Conservation (phyloP, 2,797 vertebrate genomes). For the Manis pentadactyla region DNA sequence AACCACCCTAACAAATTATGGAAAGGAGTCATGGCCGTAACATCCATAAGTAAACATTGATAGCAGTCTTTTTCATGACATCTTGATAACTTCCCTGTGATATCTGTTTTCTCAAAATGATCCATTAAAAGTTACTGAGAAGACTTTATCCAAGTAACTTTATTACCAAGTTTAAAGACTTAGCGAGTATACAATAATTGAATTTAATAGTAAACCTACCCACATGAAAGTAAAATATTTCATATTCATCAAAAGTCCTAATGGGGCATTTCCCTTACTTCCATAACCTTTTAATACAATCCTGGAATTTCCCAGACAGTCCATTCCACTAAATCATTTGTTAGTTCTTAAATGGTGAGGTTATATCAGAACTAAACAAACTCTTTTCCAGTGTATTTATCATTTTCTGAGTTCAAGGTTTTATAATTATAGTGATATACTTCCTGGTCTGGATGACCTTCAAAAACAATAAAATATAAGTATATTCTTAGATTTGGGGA, state of each 20-base stretch:
- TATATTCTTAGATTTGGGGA: not conserved
- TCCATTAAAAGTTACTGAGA: not conserved
- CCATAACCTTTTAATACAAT: not conserved
- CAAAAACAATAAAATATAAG: constrained; percentile 51
- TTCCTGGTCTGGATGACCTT: not conserved
- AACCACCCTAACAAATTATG: not conserved
- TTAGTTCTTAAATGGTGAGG: constrained; percentile 44
- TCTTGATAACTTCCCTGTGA: constrained; percentile 48
- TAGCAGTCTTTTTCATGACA: not conserved
- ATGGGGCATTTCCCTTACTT: not conserved
- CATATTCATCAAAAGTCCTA: constrained; percentile 14
- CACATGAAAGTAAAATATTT: not conserved
- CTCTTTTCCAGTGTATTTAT: not conserved
- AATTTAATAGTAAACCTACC: not conserved
- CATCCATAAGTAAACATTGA: constrained; percentile 1
- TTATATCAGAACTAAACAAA: constrained; percentile 15
- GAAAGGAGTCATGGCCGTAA: not conserved
- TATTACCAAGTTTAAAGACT: not conserved
- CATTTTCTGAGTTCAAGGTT: constrained; percentile 36
- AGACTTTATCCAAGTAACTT: constrained; percentile 34
- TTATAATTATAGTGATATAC: not conserved
- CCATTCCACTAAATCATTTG: constrained; percentile 26
- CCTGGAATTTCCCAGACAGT: constrained; percentile 8
- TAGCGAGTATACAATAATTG: not conserved
- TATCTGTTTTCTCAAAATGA: constrained; percentile 50